Percentiles rank a stretch among this genome's conserved stretches.
phyloP scores from a whole-genome alignment of 2,113 vertebrate genomes.

The Struthio camelus region DNA sequence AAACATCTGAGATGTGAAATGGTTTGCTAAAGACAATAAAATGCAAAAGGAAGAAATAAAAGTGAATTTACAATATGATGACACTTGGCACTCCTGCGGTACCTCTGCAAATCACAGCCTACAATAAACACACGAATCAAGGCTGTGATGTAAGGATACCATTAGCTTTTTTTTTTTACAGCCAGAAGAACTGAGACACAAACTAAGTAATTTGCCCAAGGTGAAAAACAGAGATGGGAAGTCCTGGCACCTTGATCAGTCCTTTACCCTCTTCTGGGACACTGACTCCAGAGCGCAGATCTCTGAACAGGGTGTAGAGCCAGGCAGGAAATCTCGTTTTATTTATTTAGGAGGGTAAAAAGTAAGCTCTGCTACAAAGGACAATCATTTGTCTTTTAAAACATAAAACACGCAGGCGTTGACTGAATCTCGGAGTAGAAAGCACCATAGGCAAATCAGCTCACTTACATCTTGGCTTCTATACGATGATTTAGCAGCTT shows the following conservation, averaged over 20 bases:
- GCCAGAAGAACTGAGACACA: not conserved
- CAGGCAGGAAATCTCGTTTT: not conserved
- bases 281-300: not conserved
- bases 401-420: not conserved
- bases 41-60: not conserved
- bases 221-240: not conserved
- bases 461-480: not conserved
- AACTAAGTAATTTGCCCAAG: not conserved
- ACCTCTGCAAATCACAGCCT: not conserved
- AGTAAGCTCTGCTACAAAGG: not conserved
- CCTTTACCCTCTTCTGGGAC: not conserved
- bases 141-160: not conserved
- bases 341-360: not conserved
- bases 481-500: not conserved
- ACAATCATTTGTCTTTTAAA: not conserved
- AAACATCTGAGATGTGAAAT: not conserved
- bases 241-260: not conserved
- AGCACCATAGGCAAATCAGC: not conserved
- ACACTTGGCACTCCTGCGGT: accelerated
- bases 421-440: accelerated
- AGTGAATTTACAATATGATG: not conserved
- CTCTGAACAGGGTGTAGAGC: not conserved
- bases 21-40: not conserved
- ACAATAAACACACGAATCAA: not conserved
- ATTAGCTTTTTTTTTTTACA: not conserved